Percentiles rank a stretch among this genome's conserved stretches.
phyloP scores from a whole-genome alignment of 2,113 vertebrate genomes.

The Epinephelus fuscoguttatus region DNA sequence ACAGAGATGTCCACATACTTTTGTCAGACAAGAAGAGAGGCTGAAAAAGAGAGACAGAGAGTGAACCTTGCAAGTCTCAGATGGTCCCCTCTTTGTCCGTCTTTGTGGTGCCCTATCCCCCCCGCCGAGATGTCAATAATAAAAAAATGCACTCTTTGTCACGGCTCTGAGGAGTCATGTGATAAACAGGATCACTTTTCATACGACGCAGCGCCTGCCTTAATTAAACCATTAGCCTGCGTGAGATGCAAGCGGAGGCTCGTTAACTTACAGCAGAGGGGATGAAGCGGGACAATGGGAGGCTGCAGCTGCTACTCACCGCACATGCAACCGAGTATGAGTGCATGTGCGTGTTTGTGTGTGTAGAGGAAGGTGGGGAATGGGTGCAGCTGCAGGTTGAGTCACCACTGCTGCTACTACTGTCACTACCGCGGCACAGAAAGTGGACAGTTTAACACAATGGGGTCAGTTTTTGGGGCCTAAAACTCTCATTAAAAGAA shows the following conservation, averaged over 20 bases:
- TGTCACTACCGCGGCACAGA: not conserved
- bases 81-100: not conserved
- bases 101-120: not conserved
- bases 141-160: not conserved
- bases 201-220: not conserved
- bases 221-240: conserved; percentile 22
- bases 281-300: conserved; percentile 34
- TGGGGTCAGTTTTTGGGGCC: not conserved
- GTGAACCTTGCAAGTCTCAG: not conserved
- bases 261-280: not conserved
- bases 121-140: not conserved
- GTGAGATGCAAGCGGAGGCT: conserved; percentile 8
- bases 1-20: not conserved
- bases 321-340: not conserved
- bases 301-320: conserved; percentile 26
- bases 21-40: not conserved
- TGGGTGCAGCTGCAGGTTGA: conserved; percentile 42
- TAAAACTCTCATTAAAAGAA: not conserved
- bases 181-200: conserved; percentile 26
- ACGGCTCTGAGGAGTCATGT: not conserved
- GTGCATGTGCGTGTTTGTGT: not conserved
- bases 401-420: conserved; percentile 14
- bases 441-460: not conserved
- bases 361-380: not conserved
- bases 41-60: not conserved